phyloP scores from a whole-genome alignment of 2,888 invertebrate genomes.

The Drosophila tripunctata region DNA sequence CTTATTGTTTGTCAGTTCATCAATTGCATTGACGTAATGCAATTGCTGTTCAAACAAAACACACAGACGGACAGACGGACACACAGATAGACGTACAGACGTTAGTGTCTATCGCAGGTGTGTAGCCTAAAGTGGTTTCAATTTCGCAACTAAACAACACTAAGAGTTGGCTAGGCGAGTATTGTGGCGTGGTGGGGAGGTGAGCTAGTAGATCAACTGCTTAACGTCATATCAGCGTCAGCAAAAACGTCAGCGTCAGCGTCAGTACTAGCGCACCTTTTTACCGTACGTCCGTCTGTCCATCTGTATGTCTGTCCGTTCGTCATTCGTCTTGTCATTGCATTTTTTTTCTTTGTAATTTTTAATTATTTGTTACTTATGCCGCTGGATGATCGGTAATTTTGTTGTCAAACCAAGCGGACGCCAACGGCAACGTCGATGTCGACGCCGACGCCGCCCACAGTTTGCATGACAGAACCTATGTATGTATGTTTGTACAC shows the following conservation, averaged over 20 bases:
- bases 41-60: slow-evolving; percentile 34
- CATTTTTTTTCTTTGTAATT: slow-evolving; percentile 33
- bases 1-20: slow-evolving; percentile 33
- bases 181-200: neutral
- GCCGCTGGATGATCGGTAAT: slow-evolving; percentile 48
- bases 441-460: slow-evolving; percentile 40
- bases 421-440: neutral
- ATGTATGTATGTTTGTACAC: neutral
- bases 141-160: slow-evolving; percentile 57
- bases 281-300: neutral
- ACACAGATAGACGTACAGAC: slow-evolving; percentile 13
- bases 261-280: slow-evolving; percentile 17
- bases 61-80: slow-evolving; percentile 22
- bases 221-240: slow-evolving; percentile 54
- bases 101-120: slow-evolving; percentile 62
- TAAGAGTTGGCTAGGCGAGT: neutral
- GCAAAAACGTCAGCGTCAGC: slow-evolving; percentile 29
- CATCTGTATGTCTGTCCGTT: no score
- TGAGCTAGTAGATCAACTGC: slow-evolving; percentile 9
- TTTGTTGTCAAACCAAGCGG: slow-evolving; percentile 33
- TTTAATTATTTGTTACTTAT: slow-evolving; percentile 57
- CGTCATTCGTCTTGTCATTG: slow-evolving; percentile 52
- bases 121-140: slow-evolving; percentile 70
- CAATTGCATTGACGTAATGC: slow-evolving; percentile 70
- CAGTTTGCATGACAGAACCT: slow-evolving; percentile 38